Percentiles rank a stretch among this genome's conserved stretches.
Evolutionary conservation across 64 coral and sea anemone genomes (phyloP).

Genomic region (Dendronephthya gigantea): DNA sequence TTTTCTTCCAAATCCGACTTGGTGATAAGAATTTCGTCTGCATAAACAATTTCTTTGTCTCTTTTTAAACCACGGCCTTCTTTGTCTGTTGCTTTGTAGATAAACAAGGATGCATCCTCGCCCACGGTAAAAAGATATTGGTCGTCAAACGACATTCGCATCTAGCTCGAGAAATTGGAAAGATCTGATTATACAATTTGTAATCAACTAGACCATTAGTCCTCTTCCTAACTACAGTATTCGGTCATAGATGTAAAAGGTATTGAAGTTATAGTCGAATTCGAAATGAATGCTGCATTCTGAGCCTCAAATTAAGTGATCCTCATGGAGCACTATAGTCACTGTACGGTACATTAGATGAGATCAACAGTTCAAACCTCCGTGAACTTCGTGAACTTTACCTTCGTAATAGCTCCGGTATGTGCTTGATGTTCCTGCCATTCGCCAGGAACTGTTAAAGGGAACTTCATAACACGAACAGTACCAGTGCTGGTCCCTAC

Average conservation of each 20-base stretch:
- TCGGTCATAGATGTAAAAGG: too few species aligned
- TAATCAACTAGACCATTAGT: too few species aligned
- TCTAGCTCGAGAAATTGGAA: conserved; percentile 31
- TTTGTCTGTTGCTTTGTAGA: conserved; percentile 94
- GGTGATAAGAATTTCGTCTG: conserved; percentile 95
- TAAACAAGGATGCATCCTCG: conserved; percentile 84
- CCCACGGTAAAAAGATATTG: conserved; percentile 97
- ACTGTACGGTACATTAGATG: too few species aligned
- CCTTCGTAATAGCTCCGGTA: conserved; percentile 84
- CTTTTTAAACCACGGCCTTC: conserved; percentile 91
- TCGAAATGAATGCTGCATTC: too few species aligned
- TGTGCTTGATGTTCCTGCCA: conserved; percentile 96
- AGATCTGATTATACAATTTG: too few species aligned
- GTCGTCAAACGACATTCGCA: conserved; percentile 99
- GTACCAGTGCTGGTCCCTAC: conserved; percentile 77
- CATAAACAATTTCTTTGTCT: conserved; percentile 88
- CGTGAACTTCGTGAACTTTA: too few species aligned
- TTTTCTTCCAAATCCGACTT: conserved; percentile 98
- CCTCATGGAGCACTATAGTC: too few species aligned
- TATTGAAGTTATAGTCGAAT: too few species aligned
- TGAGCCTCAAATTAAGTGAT: too few species aligned
- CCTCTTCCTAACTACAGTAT: too few species aligned
- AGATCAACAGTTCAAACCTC: too few species aligned
- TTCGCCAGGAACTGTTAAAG: conserved; percentile 91
- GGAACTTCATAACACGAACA: conserved; percentile 87